phyloP scores from a whole-genome alignment of 2,797 vertebrate species.

The Merluccius polli region DNA sequence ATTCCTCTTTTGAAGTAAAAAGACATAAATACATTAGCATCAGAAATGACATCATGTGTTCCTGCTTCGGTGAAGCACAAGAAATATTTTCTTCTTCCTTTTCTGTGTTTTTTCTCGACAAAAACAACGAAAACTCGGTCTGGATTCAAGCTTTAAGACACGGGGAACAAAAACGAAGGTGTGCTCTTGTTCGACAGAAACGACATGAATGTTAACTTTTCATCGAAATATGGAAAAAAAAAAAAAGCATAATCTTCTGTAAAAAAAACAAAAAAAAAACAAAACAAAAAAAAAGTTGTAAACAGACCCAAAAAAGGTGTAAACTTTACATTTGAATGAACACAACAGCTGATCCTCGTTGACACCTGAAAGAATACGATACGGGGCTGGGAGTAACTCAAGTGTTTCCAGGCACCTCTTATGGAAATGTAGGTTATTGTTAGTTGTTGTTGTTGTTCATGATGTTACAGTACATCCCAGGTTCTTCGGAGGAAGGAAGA shows the following conservation, averaged over 20 bases:
- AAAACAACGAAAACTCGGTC: constrained; percentile 37
- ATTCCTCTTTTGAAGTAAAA: constrained; percentile 58
- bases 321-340: constrained; percentile 51
- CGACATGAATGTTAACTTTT: constrained; percentile 26
- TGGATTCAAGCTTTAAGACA: constrained; percentile 41
- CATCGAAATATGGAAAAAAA: constrained; percentile 33
- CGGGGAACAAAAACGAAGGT: constrained; percentile 19
- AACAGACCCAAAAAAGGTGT: constrained; percentile 26
- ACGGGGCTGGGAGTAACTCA: constrained; percentile 49
- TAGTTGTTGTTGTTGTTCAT: constrained; percentile 14
- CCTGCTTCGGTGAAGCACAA: constrained; percentile 54
- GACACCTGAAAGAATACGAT: constrained; percentile 44
- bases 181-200: constrained; percentile 22
- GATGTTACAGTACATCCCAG: constrained; percentile 70
- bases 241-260: constrained; percentile 3
- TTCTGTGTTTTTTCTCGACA: constrained; percentile 33
- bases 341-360: constrained; percentile 40
- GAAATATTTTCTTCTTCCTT: constrained; percentile 24
- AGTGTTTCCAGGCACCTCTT: constrained; percentile 72
- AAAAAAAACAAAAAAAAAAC: constrained; percentile 8
- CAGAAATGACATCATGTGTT: constrained; percentile 73
- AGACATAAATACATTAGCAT: constrained; percentile 51
- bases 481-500: constrained; percentile 52
- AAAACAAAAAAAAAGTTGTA: constrained; percentile 25
- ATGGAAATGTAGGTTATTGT: constrained; percentile 53